Evolutionary conservation across 2,113 vertebrate genomes (phyloP).

Genomic region (Pionites leucogaster): DNA sequence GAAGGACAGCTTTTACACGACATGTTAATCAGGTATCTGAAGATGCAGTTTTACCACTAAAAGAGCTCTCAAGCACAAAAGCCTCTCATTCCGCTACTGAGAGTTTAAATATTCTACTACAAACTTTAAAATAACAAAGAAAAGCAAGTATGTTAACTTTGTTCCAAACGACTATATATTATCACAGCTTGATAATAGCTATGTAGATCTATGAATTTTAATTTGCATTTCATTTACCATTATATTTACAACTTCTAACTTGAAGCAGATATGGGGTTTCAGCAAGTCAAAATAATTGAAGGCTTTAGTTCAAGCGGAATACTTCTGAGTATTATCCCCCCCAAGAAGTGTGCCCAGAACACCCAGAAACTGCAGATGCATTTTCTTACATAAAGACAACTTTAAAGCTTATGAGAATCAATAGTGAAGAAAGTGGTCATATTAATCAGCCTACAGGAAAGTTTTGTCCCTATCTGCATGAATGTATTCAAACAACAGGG

Average conservation of each 20-base stretch:
- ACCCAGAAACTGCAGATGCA: neutral
- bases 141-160: neutral
- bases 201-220: neutral
- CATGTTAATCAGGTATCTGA: neutral
- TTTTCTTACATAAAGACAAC: neutral
- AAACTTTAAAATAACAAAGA: neutral
- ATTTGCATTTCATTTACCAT: neutral
- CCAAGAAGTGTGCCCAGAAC: neutral
- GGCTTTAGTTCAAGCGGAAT: neutral
- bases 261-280: neutral
- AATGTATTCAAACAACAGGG: neutral
- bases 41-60: neutral
- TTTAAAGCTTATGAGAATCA: neutral
- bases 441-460: neutral
- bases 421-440: accelerated
- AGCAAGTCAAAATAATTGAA: neutral
- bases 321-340: neutral
- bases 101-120: neutral
- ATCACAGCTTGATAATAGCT: neutral
- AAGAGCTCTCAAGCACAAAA: neutral
- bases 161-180: neutral
- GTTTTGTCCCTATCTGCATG: no score
- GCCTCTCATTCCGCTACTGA: neutral
- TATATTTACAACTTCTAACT: neutral
- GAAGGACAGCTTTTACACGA: neutral